phyloP scores from a whole-genome alignment of 2,888 invertebrate species.

The Pteria penguin region DNA sequence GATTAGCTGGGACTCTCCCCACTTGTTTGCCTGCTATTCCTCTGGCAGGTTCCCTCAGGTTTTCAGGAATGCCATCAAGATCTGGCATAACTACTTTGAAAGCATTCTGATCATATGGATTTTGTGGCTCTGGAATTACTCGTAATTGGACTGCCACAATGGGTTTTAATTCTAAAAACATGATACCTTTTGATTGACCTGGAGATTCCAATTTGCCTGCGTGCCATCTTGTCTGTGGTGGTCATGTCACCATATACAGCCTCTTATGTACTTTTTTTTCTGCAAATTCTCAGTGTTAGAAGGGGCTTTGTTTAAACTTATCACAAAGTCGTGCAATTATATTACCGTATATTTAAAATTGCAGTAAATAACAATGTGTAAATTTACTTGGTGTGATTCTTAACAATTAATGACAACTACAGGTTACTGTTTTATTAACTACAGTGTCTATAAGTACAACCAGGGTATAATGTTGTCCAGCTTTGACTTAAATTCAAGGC shows the following conservation, averaged over 20 bases:
- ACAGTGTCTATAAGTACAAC: too few species aligned
- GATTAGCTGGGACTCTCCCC: constrained; percentile 30
- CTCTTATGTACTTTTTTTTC: too few species aligned
- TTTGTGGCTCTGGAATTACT: constrained; percentile 19
- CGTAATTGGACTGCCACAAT: background rate
- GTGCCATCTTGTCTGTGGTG: background rate
- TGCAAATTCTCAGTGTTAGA: too few species aligned
- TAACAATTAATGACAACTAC: too few species aligned
- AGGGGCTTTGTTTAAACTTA: too few species aligned
- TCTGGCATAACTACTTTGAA: constrained; percentile 22
- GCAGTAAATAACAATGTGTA: too few species aligned
- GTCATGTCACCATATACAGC: background rate
- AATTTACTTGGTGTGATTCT: too few species aligned
- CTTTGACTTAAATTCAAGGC: too few species aligned
- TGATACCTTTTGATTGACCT: constrained; percentile 35
- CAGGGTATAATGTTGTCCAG: too few species aligned
- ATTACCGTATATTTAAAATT: too few species aligned
- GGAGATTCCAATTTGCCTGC: background rate
- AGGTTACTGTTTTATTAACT: too few species aligned
- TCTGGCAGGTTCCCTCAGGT: background rate
- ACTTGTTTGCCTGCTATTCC: constrained; percentile 24
- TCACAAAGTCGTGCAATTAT: too few species aligned
- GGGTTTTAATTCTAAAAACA: constrained; percentile 22
- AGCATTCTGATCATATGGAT: constrained; percentile 28
- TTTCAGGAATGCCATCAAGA: background rate